Percentiles rank a stretch among this genome's conserved stretches.
phyloP scores from a whole-genome alignment of 1,140 invertebrate species.

The Drosophila pseudoananassae region DNA sequence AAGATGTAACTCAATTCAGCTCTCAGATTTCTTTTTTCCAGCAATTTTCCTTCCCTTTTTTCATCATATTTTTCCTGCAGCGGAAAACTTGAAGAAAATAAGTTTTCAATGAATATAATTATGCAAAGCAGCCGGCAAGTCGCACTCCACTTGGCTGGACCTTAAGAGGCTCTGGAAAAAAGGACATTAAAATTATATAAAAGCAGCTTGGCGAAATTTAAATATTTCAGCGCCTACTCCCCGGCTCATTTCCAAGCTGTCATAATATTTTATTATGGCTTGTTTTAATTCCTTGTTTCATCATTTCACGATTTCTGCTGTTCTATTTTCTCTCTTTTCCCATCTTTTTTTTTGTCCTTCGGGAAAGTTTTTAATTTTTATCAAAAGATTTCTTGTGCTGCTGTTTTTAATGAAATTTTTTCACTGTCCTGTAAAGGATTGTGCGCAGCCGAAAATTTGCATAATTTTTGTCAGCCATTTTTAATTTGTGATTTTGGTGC shows the following conservation, averaged over 20 bases:
- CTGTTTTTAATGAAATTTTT: slow-evolving; percentile 79
- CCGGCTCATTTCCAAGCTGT: slow-evolving; percentile 32
- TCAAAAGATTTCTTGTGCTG: slow-evolving; percentile 69
- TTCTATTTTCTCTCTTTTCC: slow-evolving; percentile 32
- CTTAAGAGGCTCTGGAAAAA: slow-evolving; percentile 53
- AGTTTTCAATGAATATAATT: slow-evolving; percentile 83
- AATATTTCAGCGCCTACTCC: slow-evolving; percentile 57
- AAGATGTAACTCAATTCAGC: slow-evolving; percentile 72
- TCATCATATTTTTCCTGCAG: slow-evolving; percentile 63
- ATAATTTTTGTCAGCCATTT: slow-evolving; percentile 72
- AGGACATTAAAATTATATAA: slow-evolving; percentile 64
- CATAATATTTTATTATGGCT: slow-evolving; percentile 83
- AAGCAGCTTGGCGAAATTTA: slow-evolving; percentile 76
- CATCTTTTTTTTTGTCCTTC: slow-evolving; percentile 59
- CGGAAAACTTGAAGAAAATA: slow-evolving; percentile 76
- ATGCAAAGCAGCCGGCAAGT: slow-evolving; percentile 71
- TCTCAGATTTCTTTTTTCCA: slow-evolving; percentile 31
- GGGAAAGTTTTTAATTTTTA: slow-evolving; percentile 78
- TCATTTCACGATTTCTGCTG: slow-evolving; percentile 63
- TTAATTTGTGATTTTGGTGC: slow-evolving; percentile 67
- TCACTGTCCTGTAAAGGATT: slow-evolving; percentile 64
- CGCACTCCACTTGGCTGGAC: slow-evolving; percentile 53
- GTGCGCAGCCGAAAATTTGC: slow-evolving; percentile 62
- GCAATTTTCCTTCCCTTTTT: slow-evolving; percentile 18
- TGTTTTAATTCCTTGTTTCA: slow-evolving; percentile 80